phyloP scores from a whole-genome alignment of 1,140 invertebrate species.

The Drosophila melanica region DNA sequence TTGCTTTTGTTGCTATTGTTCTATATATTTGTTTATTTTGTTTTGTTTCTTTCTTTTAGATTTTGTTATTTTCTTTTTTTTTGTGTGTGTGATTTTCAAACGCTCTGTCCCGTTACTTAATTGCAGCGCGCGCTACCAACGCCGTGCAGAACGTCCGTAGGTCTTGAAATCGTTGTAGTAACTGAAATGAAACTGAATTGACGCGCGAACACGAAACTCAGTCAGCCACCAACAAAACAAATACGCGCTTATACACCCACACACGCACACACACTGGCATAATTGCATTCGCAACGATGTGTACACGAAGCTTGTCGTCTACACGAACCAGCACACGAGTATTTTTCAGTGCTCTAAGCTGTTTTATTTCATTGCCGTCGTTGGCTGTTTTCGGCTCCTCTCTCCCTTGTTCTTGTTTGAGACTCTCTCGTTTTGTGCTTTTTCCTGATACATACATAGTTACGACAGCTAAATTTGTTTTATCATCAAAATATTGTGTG shows the following conservation, averaged over 20 bases:
- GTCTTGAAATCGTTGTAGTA: conserved; percentile 75
- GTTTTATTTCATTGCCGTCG: conserved; percentile 7
- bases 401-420: conserved; percentile 13
- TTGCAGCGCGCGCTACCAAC: conserved; percentile 67
- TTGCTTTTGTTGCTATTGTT: conserved; percentile 33
- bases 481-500: conserved; percentile 41
- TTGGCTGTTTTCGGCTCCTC: conserved; percentile 7
- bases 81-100: conserved; percentile 32
- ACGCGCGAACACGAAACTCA: conserved; percentile 62
- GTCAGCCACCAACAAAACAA: conserved; percentile 58
- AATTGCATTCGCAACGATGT: conserved; percentile 42
- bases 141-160: conserved; percentile 65
- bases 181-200: conserved; percentile 64
- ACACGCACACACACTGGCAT: conserved; percentile 12
- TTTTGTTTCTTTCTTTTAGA: conserved; percentile 26
- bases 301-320: conserved; percentile 11
- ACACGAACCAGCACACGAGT: conserved; percentile 7
- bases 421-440: conserved; percentile 7
- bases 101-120: conserved; percentile 64
- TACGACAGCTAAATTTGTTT: conserved; percentile 40
- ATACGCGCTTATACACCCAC: conserved; percentile 41
- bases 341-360: conserved; percentile 30
- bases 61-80: conserved; percentile 7
- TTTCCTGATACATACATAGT: conserved; percentile 25
- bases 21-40: conserved; percentile 30